phyloP scores from a whole-genome alignment of 2,113 vertebrate genomes.

The Miniopterus natalensis region DNA sequence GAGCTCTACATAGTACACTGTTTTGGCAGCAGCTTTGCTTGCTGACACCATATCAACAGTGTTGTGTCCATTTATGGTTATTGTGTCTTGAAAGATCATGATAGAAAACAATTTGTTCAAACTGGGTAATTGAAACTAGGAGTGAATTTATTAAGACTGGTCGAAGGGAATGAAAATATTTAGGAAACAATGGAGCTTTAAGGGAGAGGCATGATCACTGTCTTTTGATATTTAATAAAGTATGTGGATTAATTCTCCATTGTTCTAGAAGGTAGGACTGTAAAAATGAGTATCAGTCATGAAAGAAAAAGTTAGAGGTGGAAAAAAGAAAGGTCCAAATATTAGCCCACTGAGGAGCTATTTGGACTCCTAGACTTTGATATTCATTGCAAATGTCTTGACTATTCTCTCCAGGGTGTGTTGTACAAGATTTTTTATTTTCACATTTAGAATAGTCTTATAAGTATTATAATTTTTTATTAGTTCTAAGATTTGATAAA shows the following conservation, averaged over 20 bases:
- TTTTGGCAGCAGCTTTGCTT: slow-evolving; percentile 56
- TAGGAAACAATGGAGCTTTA: not conserved
- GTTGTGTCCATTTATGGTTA: slow-evolving; percentile 36
- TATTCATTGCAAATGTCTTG: not conserved
- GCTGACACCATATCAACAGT: slow-evolving; percentile 4
- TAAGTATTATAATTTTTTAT: not conserved
- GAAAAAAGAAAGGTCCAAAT: not conserved
- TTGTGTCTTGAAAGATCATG: not conserved
- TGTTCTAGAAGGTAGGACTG: not conserved
- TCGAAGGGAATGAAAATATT: slow-evolving; percentile 59
- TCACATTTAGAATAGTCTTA: not conserved
- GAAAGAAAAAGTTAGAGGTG: not conserved
- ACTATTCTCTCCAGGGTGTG: not conserved
- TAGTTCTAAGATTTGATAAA: not conserved
- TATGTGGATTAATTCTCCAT: not conserved
- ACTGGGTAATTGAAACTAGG: slow-evolving; percentile 27
- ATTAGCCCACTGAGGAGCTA: not conserved
- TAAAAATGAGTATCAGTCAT: not conserved
- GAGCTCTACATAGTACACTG: not conserved
- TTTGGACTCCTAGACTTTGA: not conserved
- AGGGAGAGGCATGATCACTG: not conserved
- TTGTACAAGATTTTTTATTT: not conserved
- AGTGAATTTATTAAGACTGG: slow-evolving; percentile 55
- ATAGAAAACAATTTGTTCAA: slow-evolving; percentile 51
- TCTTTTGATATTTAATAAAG: not conserved